Evolutionary conservation across 2,797 vertebrate genomes (phyloP), one percentile per base, ranked within the genome.

Genomic region (Merluccius polli): DNA sequence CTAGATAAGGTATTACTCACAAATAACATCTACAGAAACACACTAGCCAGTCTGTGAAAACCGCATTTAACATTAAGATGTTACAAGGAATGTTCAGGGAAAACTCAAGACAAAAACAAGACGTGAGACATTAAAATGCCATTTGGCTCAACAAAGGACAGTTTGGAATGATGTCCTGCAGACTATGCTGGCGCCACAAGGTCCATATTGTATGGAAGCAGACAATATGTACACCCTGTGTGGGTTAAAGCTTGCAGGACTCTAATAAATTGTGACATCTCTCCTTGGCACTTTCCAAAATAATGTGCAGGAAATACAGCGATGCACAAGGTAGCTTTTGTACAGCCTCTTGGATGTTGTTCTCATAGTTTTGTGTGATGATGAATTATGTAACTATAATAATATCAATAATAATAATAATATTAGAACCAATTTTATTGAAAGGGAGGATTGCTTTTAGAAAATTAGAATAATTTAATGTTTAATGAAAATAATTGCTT

Each of bases 31-130:
- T 79, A 75, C 70, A 76, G 48, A 89, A 87, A 76, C 78, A 82
- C 0, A 78, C 73, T 48, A 69, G 69, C 77, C 77, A 87, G 87
- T 52, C 81, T 80, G 79, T 81, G 75, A 87, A 89, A 87, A 83
- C 74, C 78, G 81, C 79, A 38, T 32, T 24, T 79, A 67, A 35
- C 33, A 8, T 35, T 3, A 35, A 35, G 38, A 41, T 41, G 11
- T 41, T 8, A 59, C 52, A 59, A 24, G 16, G 41, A 41, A 41
- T 41, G 38, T 8, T 9, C 5, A 41, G 18, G 48, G 21, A 52
- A 52, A 52, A 52, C 18, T 4, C n/a, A n/a, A 1, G 48, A 52
- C 63, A 35, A 78, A 82, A 88, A 75, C 80, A 79, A 52, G 48
- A n/a, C 0, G n/a, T 52, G 48, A 35, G 8, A 41, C 38, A 12